Conservation (phyloP, 2,888 invertebrate species). For the Eristalis arbustorum region DNA sequence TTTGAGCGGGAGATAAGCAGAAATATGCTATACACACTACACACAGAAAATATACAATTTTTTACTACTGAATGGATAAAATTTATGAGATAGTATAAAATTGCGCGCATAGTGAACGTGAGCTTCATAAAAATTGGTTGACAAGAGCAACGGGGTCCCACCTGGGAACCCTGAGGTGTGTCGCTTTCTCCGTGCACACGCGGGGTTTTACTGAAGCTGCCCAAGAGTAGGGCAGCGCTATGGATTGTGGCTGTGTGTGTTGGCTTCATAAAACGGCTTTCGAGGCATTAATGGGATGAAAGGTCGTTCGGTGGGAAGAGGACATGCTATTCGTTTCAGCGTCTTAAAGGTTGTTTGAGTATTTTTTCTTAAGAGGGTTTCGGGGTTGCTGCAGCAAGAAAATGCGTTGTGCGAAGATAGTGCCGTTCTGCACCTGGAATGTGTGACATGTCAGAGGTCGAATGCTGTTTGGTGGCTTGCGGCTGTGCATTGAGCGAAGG, state of each 20-base stretch:
- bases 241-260: neutral
- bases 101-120: conserved; percentile 25
- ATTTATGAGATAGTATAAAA: conserved; percentile 49
- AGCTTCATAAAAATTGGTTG: conserved; percentile 29
- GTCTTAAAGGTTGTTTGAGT: neutral
- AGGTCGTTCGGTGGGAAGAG: neutral
- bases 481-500: too few relatives aligned
- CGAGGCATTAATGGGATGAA: neutral
- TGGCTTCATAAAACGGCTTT: neutral
- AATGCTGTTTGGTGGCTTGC: too few relatives aligned
- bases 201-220: neutral
- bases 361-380: neutral
- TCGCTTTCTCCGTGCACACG: neutral
- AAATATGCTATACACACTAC: neutral
- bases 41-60: conserved; percentile 22
- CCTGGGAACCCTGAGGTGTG: conserved; percentile 27
- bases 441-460: neutral
- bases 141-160: conserved; percentile 26
- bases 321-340: neutral
- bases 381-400: neutral
- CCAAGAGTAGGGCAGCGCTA: too few relatives aligned
- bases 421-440: neutral
- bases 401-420: neutral
- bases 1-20: neutral
- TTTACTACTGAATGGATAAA: conserved; percentile 27